These are phyloP conservation scores for Narcine bancroftii DNA, from an alignment of 2,113 vertebrate genomes.

Conservation along the genomic window DNA sequence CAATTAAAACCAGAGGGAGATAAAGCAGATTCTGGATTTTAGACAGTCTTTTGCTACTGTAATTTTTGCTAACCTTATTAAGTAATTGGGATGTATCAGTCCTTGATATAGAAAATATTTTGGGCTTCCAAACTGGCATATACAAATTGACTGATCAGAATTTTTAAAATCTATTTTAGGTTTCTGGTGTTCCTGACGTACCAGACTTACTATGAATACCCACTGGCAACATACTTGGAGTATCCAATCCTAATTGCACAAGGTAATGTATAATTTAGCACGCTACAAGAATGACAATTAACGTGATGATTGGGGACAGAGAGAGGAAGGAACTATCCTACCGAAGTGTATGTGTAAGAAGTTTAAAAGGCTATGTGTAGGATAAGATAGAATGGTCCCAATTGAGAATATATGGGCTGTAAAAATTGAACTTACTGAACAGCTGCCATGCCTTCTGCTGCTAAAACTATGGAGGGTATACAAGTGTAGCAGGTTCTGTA, in stretches of 20 bases:
- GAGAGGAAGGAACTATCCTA: neutral
- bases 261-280: constrained; percentile 57
- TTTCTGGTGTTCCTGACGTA: constrained; percentile 87
- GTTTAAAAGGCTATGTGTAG: neutral
- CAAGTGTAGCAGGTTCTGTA: neutral
- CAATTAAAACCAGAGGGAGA: neutral
- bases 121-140: neutral
- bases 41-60: neutral
- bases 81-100: neutral
- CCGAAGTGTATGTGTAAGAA: neutral
- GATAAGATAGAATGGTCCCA: neutral
- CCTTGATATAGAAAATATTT: neutral
- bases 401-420: neutral
- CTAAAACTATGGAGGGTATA: neutral
- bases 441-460: neutral
- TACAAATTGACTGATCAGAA: neutral
- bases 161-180: constrained; percentile 52
- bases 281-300: neutral
- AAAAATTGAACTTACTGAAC: neutral
- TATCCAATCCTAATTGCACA: constrained; percentile 86
- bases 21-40: neutral
- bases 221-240: constrained; percentile 80
- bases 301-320: neutral
- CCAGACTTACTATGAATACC: constrained; percentile 82
- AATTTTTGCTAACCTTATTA: neutral